Conservation (phyloP, 2,113 vertebrate species). For the Cryptotis parvus region DNA sequence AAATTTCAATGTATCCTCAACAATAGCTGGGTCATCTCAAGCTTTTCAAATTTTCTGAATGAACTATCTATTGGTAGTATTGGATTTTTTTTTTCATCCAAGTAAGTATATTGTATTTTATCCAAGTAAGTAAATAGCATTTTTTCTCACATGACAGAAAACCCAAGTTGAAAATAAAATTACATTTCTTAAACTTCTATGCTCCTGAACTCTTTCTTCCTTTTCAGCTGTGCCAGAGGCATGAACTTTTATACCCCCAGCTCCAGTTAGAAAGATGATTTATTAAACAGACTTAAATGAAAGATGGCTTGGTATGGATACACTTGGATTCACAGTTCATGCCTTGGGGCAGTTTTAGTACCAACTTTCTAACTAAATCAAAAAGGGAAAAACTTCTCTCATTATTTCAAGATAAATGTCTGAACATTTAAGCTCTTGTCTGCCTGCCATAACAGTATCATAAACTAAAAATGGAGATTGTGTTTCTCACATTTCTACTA, state of each 20-base stretch:
- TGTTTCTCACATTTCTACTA: conserved; percentile 14
- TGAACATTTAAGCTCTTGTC: conserved; percentile 48
- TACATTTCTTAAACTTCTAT: conserved; percentile 59
- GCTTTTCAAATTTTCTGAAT: conserved; percentile 51
- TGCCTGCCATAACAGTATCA: conserved; percentile 46
- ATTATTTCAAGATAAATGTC: conserved; percentile 72
- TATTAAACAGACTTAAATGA: conserved; percentile 80
- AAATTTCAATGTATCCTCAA: background rate
- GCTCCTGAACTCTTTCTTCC: conserved; percentile 51
- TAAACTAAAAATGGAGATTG: conserved; percentile 55
- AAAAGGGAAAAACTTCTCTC: conserved; percentile 71
- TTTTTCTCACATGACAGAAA: conserved; percentile 58
- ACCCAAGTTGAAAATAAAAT: conserved; percentile 71
- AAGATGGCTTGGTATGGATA: conserved; percentile 69
- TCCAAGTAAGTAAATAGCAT: conserved; percentile 13
- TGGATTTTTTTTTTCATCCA: conserved; percentile 29
- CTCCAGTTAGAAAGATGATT: conserved; percentile 74
- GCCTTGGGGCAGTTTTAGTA: conserved; percentile 65
- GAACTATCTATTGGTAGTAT: background rate
- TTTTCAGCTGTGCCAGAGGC: conserved; percentile 70
- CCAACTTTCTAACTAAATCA: conserved; percentile 76
- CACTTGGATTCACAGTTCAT: conserved; percentile 75
- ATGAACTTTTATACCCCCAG: conserved; percentile 65
- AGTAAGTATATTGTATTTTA: conserved; percentile 17
- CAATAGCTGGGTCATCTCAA: background rate